Evolutionary conservation across 2,113 vertebrate genomes (phyloP), one percentile per base, ranked within the genome.

Genomic region (Danio rerio): DNA sequence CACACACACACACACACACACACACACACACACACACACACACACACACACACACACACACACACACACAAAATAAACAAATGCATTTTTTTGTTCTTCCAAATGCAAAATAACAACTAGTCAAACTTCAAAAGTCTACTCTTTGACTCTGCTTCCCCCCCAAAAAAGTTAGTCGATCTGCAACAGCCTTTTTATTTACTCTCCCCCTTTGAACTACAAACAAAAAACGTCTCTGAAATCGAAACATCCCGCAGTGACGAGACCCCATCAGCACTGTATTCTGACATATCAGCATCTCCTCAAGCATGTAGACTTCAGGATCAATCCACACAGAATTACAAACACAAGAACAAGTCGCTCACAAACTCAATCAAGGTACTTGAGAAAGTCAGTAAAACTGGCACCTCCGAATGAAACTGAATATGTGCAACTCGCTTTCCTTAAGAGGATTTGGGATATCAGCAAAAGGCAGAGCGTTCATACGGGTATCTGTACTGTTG

Each of bases 371-470:
- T 88, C 69, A 83, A 59, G 13, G 59, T 56, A 21, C 63, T 69
- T 73, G 77, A 79, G 65, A 81, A 83, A 89, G 82, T n/a, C n/a
- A n/a, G n/a, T 74, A 65, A 84, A 78, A 42, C 21, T 52, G 56
- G 11, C 80, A 75, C 18, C 50, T 66, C 18, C 7, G 18, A 40
- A 47, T 10, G 43, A 70, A 50, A 75, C 42, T 70, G 61, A 12
- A 55, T 55, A 80, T 9, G 5, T 52, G 49, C 18, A 52, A 66
- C 40, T 16, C 58, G 80, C 70, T 79, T 82, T 61, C 86, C 70
- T 80, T 91, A 89, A 91, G 88, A 68, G 83, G 90, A 91, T 91
- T 90, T 91, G 82, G 52, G 74, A 77, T 91, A 90, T 92, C 88
- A 85, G 84, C 52, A 45, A 71, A 87, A 89, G 89, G 87, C 87